Evolutionary conservation across 2,888 invertebrate genomes (phyloP).

Genomic region (Drosophila heteroneura): DNA sequence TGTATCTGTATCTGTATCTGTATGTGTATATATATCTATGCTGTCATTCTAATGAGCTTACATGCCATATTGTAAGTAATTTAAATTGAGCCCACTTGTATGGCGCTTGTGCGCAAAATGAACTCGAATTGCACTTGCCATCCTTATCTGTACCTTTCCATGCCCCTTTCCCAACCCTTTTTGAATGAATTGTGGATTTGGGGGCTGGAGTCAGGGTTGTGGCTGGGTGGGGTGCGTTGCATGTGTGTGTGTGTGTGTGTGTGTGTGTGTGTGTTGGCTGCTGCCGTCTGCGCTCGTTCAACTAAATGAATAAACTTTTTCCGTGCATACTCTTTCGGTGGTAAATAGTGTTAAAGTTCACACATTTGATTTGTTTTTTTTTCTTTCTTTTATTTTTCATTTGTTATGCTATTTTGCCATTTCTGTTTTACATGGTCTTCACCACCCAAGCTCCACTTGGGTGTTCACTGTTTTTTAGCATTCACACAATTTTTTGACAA

Average conservation of each 20-base stretch:
- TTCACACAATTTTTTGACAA: slow-evolving; percentile 79
- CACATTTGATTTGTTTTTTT: slow-evolving; percentile 77
- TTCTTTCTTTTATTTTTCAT: slow-evolving; percentile 6
- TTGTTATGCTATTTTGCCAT: slow-evolving; percentile 27
- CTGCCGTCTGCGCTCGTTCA: slow-evolving; percentile 72
- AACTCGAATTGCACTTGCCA: slow-evolving; percentile 63
- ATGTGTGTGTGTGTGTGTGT: slow-evolving; percentile 14
- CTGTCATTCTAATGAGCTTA: slow-evolving; percentile 67
- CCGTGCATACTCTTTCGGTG: slow-evolving; percentile 77
- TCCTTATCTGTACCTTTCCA: slow-evolving; percentile 10
- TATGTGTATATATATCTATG: slow-evolving; percentile 27
- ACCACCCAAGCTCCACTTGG: slow-evolving; percentile 20
- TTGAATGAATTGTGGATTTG: slow-evolving; percentile 4
- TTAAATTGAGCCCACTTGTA: slow-evolving; percentile 66
- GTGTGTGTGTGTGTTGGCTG: slow-evolving; percentile 22
- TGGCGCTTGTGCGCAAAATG: slow-evolving; percentile 58
- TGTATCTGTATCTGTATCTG: slow-evolving; percentile 3
- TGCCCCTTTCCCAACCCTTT: not conserved
- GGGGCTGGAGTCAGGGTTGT: not conserved
- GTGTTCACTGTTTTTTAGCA: slow-evolving; percentile 74
- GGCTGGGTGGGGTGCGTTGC: slow-evolving; percentile 6
- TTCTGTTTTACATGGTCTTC: slow-evolving; percentile 45
- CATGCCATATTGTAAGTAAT: slow-evolving; percentile 67
- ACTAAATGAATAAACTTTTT: slow-evolving; percentile 81
- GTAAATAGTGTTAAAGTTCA: slow-evolving; percentile 82